Evolutionary conservation across 2,113 vertebrate species (phyloP), one percentile per base, ranked within the genome.

Genomic region (Gobius niger): DNA sequence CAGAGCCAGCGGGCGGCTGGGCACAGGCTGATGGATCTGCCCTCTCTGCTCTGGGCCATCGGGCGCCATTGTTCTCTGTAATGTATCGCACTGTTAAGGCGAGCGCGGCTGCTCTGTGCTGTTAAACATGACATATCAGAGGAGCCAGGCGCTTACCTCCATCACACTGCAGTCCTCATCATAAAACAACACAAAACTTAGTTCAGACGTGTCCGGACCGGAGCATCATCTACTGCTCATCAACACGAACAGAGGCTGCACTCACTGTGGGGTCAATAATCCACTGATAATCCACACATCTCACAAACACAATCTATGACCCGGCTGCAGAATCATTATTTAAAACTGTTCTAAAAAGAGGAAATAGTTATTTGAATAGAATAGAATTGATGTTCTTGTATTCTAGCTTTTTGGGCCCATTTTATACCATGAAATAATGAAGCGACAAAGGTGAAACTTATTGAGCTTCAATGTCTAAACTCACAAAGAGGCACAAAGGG

Each of bases 1-100:
- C 67, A 46, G 68, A 72, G 47, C 78, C 66, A 66, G 19, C 34
- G 80, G 81, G 80, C 84, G 9, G 5, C 16, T 52, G 46, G 56
- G 49, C 42, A 51, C 76, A 73, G 16, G 0, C 72, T 50, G 74
- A 61, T 72, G 71, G 60, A 68, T 83, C 64, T 47, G 57, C 63
- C 41, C 63, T 66, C 63, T 49, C 13, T 76, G 71, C 67, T 69
- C 62, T 59, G 74, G 46, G 75, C 68, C 75, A 8, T 60, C 61
- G 4, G 2, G 16, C 52, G 16, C 52, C 68, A 83, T 80, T 87
- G 83, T 83, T 71, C 74, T 49, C 44, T 13, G 46, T 41, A 57
- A 65, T 64, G 51, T 53, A 10, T 3, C 14, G 19, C 18, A n/a
- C 51, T 42, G 34, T 51, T 54, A 40, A 7, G 16, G 57, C 9